A percentile compares a stretch with the other conserved stretches of the same genome.
Evolutionary conservation across 92 coral and sea anemone genomes (phyloP).

Genomic region (Desmophyllum pertusum): DNA sequence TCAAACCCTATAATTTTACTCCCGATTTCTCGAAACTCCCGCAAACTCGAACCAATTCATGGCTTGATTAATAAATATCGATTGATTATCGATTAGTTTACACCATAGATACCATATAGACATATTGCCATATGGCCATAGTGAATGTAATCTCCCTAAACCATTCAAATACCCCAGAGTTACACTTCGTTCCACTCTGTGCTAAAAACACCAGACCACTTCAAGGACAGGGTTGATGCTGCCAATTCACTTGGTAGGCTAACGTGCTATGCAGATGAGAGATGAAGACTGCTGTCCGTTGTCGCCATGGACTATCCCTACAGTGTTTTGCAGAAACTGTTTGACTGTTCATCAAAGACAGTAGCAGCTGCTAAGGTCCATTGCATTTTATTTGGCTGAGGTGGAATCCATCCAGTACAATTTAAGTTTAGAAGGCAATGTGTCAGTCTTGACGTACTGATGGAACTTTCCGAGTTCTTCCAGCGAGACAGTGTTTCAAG

Average conservation of each 20-base stretch:
- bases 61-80: no score
- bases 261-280: conserved; percentile 35
- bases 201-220: conserved; percentile 38
- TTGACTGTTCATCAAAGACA: conserved; percentile 56
- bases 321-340: conserved; percentile 29
- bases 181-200: no score
- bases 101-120: no score
- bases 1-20: no score
- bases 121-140: no score
- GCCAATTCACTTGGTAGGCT: conserved; percentile 37
- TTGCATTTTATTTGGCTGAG: conserved; percentile 53
- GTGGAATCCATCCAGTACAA: conserved; percentile 48
- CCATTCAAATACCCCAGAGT: no score
- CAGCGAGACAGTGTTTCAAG: conserved; percentile 46
- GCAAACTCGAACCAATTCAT: no score
- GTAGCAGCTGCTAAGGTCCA: conserved; percentile 57
- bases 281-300: conserved; percentile 41
- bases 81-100: no score
- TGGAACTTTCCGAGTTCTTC: conserved; percentile 41
- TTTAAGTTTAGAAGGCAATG: conserved; percentile 38
- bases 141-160: no score
- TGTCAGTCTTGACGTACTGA: conserved; percentile 36
- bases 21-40: no score
- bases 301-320: conserved; percentile 49
- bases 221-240: conserved; percentile 18